Evolutionary conservation across 2,113 vertebrate species (phyloP).

Genomic region (Phaetusa simplex): DNA sequence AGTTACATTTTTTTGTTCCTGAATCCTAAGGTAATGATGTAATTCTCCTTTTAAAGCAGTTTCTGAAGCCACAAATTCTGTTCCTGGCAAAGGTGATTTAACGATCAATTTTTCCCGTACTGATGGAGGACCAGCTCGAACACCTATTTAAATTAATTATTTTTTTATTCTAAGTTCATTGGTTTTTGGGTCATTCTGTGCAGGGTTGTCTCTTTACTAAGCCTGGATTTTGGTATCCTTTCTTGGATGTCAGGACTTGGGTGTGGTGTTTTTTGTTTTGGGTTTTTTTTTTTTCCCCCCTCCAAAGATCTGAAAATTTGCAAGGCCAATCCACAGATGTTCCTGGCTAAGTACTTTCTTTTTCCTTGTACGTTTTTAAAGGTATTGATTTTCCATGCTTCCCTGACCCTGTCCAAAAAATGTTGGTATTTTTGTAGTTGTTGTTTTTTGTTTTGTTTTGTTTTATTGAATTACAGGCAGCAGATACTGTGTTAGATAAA

Average conservation of each 20-base stretch:
- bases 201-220: background rate
- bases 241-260: background rate
- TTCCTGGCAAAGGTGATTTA: background rate
- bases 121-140: background rate
- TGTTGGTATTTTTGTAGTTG: background rate
- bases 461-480: background rate
- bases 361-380: background rate
- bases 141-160: background rate
- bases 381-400: background rate
- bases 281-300: too few relatives aligned
- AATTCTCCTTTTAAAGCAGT: slow-evolving; percentile 6
- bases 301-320: background rate
- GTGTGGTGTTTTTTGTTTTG: background rate
- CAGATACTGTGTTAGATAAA: background rate
- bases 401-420: background rate
- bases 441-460: too few relatives aligned
- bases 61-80: background rate
- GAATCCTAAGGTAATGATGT: background rate
- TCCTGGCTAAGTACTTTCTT: background rate
- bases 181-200: background rate
- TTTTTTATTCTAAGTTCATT: background rate
- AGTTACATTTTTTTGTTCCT: background rate
- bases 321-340: background rate
- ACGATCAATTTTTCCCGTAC: background rate
- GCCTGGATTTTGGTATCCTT: background rate